phyloP scores from a whole-genome alignment of 2,888 invertebrate species.

The Ectemnius cavifrons region DNA sequence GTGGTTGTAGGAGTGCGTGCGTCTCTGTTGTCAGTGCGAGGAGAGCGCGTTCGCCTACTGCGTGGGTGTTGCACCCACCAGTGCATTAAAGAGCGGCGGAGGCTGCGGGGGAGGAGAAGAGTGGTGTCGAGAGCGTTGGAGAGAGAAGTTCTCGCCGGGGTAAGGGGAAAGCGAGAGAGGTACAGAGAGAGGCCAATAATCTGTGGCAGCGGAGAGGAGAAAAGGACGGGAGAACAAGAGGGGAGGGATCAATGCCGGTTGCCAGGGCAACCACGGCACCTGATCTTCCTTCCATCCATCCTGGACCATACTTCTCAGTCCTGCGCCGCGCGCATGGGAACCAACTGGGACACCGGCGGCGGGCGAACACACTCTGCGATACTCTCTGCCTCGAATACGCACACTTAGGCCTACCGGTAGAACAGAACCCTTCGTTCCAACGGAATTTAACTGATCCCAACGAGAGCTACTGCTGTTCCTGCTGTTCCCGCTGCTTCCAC shows the following conservation, averaged over 20 bases:
- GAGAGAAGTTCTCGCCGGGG: neutral
- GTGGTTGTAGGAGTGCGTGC: no score
- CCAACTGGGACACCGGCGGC: constrained; percentile 28
- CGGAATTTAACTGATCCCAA: no score
- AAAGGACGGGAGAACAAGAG: constrained; percentile 60
- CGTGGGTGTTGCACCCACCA: constrained; percentile 18
- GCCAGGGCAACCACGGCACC: constrained; percentile 75
- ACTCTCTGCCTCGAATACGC: no score
- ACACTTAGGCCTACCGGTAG: no score
- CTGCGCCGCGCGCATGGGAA: constrained; percentile 37
- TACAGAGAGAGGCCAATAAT: constrained; percentile 42
- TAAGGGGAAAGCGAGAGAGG: constrained; percentile 7
- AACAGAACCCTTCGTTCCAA: no score
- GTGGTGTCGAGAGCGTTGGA: neutral
- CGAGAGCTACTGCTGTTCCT: no score
- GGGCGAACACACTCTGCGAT: no score
- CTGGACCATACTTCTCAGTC: constrained; percentile 62
- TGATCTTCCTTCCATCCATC: constrained; percentile 69
- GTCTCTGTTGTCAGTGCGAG: no score
- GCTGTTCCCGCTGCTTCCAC: no score
- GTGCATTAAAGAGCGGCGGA: constrained; percentile 3
- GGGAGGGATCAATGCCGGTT: constrained; percentile 77
- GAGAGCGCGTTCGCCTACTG: constrained; percentile 5
- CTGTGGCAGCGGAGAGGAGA: constrained; percentile 45
- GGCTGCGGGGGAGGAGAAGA: constrained; percentile 1